phyloP scores from a whole-genome alignment of 2,113 vertebrate species.

The Haemorhous mexicanus region DNA sequence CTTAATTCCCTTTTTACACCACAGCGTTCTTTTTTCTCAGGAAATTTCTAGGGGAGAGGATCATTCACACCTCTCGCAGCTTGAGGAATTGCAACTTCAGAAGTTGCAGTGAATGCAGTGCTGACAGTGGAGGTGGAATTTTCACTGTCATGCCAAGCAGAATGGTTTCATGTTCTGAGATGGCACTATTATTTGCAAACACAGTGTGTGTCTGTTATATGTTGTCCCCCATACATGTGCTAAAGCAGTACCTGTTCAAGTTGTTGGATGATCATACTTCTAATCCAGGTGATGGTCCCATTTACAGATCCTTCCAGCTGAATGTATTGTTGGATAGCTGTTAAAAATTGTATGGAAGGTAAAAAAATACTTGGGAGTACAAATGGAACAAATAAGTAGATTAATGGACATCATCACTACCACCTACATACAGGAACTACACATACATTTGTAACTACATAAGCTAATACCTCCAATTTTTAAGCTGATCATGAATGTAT shows the following conservation, averaged over 20 bases:
- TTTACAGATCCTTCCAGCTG: not conserved
- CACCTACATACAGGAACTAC: not conserved
- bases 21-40: not conserved
- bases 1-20: not conserved
- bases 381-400: not conserved
- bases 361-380: not conserved
- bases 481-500: not conserved
- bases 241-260: not conserved
- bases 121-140: not conserved
- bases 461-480: not conserved
- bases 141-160: not conserved
- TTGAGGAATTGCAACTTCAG: not conserved
- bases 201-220: not conserved
- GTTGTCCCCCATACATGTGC: not conserved
- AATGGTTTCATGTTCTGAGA: not conserved
- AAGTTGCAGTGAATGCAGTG: not conserved
- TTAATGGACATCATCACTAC: not conserved
- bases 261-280: not conserved
- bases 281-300: not conserved
- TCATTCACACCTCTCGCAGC: fast-evolving
- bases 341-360: not conserved
- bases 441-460: not conserved
- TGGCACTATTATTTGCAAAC: not conserved
- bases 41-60: not conserved
- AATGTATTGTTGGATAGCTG: not conserved